A percentile compares a stretch with the other conserved stretches of the same genome.
Conservation (phyloP, 2,888 invertebrate genomes). For the Andrena fulva region DNA sequence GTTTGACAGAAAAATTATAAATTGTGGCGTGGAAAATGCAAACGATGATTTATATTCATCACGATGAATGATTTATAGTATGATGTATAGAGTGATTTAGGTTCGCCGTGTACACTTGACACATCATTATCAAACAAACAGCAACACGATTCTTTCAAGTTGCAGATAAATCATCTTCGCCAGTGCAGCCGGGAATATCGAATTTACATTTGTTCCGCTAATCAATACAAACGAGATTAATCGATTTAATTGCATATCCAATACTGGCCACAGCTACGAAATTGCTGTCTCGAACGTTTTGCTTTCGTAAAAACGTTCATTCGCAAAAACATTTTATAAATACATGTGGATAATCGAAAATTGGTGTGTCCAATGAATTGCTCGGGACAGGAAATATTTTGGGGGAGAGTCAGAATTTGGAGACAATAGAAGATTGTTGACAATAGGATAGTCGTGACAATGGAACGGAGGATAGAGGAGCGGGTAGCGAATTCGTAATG, state of each 20-base stretch:
- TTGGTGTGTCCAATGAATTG: background rate
- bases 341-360: background rate
- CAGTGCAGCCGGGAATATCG: background rate
- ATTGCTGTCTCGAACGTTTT: background rate
- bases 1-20: background rate
- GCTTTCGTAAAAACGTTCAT: background rate
- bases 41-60: background rate
- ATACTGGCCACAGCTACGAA: background rate
- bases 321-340: background rate
- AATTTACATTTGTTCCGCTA: background rate
- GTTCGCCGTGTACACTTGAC: background rate
- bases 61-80: background rate
- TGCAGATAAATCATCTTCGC: slow-evolving; percentile 5
- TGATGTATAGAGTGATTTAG: no score
- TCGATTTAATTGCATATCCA: background rate
- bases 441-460: slow-evolving; percentile 43
- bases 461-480: slow-evolving; percentile 15
- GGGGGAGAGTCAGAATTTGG: background rate
- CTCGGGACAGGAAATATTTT: slow-evolving; percentile 13
- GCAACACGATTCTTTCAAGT: slow-evolving; percentile 3
- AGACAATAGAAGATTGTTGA: slow-evolving; percentile 41
- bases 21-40: background rate
- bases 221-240: background rate
- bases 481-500: slow-evolving; percentile 21
- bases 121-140: background rate